Evolutionary conservation across 2,797 vertebrate species (phyloP).

Genomic region (Acomys russatus): DNA sequence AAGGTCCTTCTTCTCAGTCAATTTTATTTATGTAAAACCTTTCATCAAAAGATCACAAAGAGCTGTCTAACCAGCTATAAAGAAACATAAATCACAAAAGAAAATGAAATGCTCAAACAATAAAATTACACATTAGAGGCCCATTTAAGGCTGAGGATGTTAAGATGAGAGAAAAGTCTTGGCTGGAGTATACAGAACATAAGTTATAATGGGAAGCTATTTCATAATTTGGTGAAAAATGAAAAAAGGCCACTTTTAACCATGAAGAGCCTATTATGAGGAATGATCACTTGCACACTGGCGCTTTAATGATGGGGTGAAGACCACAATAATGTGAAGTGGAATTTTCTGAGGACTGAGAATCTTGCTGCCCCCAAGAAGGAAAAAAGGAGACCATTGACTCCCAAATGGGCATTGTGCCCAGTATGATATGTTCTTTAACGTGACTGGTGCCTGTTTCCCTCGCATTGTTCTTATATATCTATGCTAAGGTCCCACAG

Average conservation of each 20-base stretch:
- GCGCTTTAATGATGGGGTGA: constrained; percentile 76
- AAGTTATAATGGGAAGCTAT: constrained; percentile 85
- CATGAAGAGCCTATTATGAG: constrained; percentile 82
- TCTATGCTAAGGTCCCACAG: constrained; percentile 25
- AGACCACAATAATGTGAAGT: constrained; percentile 68
- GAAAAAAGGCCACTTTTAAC: constrained; percentile 81
- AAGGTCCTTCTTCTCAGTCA: constrained; percentile 75
- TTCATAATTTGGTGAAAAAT: constrained; percentile 86
- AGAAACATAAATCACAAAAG: constrained; percentile 85
- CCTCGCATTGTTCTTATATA: neutral
- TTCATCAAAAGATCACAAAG: constrained; percentile 84
- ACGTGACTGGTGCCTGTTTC: constrained; percentile 42
- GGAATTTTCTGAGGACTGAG: constrained; percentile 58
- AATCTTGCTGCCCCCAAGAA: neutral
- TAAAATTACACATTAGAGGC: constrained; percentile 87
- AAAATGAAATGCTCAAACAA: constrained; percentile 86
- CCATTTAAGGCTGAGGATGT: constrained; percentile 84
- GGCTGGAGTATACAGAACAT: constrained; percentile 81
- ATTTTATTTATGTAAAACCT: constrained; percentile 85
- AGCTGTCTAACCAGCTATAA: constrained; percentile 84
- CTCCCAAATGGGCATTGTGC: neutral
- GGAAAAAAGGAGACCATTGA: constrained; percentile 2
- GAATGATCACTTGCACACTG: constrained; percentile 81
- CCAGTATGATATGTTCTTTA: constrained; percentile 58
- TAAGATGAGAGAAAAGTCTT: constrained; percentile 84